A percentile compares a stretch with the other conserved stretches of the same genome.
These are phyloP conservation scores for Sinhomidia bicolor DNA, from an alignment of 2,888 invertebrate species.

Conservation along the genomic window DNA sequence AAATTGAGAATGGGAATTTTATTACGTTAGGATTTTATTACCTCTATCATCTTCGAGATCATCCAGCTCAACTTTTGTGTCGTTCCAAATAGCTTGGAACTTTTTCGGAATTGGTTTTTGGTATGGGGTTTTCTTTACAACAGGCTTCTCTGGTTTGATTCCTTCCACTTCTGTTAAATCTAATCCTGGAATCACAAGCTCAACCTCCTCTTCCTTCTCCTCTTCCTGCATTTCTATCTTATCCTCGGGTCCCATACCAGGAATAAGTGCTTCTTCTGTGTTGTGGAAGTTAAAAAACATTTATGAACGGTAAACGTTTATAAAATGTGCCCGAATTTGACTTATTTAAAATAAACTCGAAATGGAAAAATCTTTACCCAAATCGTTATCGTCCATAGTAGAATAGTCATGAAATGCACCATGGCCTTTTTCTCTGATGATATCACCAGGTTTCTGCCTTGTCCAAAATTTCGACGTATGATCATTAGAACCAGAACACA, in stretches of 20 bases:
- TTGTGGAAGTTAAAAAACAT: no score
- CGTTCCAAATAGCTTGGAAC: slow-evolving; percentile 98
- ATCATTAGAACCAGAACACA: slow-evolving; percentile 99
- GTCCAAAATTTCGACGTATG: slow-evolving; percentile 99
- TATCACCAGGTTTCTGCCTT: slow-evolving; percentile 98
- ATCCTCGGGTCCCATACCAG: slow-evolving; percentile 99
- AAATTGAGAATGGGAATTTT: not conserved
- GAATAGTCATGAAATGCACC: slow-evolving; percentile 81
- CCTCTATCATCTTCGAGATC: slow-evolving; percentile 78
- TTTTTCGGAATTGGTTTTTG: slow-evolving; percentile 98
- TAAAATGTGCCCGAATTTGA: not conserved
- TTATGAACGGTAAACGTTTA: slow-evolving; percentile 39
- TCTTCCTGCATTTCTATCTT: slow-evolving; percentile 86
- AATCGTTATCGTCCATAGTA: slow-evolving; percentile 88
- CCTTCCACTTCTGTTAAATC: slow-evolving; percentile 85
- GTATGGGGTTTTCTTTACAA: slow-evolving; percentile 88
- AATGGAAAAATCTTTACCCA: slow-evolving; percentile 83
- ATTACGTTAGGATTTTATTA: not conserved
- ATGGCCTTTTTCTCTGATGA: slow-evolving; percentile 93
- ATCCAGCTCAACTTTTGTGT: slow-evolving; percentile 77
- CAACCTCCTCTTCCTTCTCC: slow-evolving; percentile 80
- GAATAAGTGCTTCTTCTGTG: slow-evolving; percentile 92
- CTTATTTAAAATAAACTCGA: not conserved
- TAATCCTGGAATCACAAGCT: slow-evolving; percentile 89
- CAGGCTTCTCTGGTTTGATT: slow-evolving; percentile 77